phyloP scores from a whole-genome alignment of 2,888 invertebrate genomes.

The Nemoura dubitans region DNA sequence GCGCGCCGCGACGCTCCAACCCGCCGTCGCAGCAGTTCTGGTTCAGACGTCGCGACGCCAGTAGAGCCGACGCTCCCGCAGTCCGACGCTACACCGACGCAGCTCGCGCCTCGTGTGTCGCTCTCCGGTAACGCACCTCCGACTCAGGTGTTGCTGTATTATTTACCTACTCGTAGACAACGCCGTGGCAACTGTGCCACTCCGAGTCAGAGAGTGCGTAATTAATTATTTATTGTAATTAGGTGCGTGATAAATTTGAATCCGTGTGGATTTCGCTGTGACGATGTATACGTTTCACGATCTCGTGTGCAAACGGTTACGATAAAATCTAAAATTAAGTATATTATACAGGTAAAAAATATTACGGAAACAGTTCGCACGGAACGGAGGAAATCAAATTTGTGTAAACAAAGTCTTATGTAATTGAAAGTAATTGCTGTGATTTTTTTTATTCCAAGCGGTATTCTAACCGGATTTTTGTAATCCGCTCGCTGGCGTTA shows the following conservation, averaged over 20 bases:
- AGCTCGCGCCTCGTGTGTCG: neutral
- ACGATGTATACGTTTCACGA: neutral
- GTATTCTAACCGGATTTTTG: neutral
- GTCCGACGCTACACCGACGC: neutral
- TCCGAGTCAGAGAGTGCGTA: neutral
- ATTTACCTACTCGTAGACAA: neutral
- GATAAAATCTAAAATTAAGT: neutral
- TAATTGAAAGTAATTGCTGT: neutral
- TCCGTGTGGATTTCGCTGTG: neutral
- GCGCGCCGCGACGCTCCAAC: neutral
- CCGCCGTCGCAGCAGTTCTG: conserved; percentile 37
- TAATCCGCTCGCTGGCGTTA: neutral
- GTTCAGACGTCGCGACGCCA: conserved; percentile 34
- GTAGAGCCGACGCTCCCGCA: conserved; percentile 14
- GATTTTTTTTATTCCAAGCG: no score
- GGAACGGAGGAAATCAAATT: neutral
- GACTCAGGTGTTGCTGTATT: neutral
- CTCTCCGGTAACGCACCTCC: neutral
- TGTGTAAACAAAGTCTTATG: neutral
- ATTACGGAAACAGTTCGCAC: neutral
- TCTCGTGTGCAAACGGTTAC: neutral
- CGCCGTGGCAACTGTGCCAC: neutral
- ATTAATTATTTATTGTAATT: neutral
- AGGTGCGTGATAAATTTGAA: neutral
- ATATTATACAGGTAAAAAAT: neutral